Conservation (phyloP, 2,888 invertebrate species). For the Lycia hirtaria region DNA sequence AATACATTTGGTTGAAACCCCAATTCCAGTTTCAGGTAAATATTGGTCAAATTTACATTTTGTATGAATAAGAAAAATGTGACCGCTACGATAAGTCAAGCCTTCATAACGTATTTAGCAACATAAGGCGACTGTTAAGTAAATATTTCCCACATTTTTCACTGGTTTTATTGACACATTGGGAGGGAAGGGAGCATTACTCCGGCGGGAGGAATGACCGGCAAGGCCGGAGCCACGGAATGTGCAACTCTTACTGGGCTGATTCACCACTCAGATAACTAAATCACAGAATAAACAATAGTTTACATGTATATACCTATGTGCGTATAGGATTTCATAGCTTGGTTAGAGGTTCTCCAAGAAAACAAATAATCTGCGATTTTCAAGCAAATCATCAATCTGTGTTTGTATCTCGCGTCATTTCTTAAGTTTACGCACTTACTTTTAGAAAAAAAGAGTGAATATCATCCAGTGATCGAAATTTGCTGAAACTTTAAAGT, state of each 20-base stretch:
- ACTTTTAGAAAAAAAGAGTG: too few species aligned
- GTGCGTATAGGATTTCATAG: background rate
- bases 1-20: too few species aligned
- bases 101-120: background rate
- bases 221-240: constrained; percentile 71
- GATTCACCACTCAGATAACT: constrained; percentile 60
- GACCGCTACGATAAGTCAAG: background rate
- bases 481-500: too few species aligned
- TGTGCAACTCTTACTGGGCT: constrained; percentile 57
- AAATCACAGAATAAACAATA: background rate
- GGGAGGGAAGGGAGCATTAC: constrained; percentile 40
- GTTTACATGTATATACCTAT: background rate
- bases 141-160: constrained; percentile 29
- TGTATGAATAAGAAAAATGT: too few species aligned
- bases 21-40: background rate
- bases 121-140: constrained; percentile 27
- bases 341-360: too few species aligned
- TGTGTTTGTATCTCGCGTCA: too few species aligned
- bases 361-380: too few species aligned
- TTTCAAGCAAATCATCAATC: too few species aligned
- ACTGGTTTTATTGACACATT: constrained; percentile 35
- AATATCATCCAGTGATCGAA: too few species aligned
- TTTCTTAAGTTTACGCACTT: too few species aligned
- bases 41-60: background rate
- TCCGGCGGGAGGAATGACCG: constrained; percentile 75